phyloP scores from a whole-genome alignment of 2,797 vertebrate genomes.

The Aselliscus stoliczkanus region DNA sequence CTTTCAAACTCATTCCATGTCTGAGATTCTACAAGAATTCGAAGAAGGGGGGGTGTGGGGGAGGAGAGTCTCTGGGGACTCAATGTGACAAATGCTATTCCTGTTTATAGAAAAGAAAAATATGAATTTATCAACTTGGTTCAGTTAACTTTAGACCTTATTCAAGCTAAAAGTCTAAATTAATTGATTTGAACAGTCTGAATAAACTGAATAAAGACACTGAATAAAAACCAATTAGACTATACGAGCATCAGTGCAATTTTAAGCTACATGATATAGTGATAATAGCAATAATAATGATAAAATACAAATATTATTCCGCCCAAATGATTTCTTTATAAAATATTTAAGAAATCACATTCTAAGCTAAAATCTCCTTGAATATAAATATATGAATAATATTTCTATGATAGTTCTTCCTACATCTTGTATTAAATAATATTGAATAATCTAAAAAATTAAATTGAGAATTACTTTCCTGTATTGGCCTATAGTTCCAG shows the following conservation, averaged over 20 bases:
- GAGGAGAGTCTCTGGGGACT: neutral
- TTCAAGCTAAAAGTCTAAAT: neutral
- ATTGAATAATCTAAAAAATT: neutral
- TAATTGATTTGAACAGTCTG: neutral
- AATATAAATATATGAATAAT: neutral
- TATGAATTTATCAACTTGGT: slow-evolving; percentile 22
- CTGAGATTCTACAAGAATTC: neutral
- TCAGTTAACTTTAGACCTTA: slow-evolving; percentile 29
- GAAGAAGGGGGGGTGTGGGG: too few species aligned
- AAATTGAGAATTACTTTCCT: neutral
- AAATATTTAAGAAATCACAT: neutral
- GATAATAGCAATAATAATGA: neutral
- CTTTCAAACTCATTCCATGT: neutral
- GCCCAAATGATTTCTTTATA: neutral
- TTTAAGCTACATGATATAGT: neutral
- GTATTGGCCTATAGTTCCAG: neutral
- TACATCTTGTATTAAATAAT: neutral
- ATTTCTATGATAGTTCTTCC: neutral
- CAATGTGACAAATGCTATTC: slow-evolving; percentile 28
- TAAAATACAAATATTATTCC: neutral
- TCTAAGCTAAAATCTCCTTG: neutral
- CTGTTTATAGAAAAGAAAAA: slow-evolving; percentile 21
- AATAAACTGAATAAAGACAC: neutral
- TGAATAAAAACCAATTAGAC: neutral
- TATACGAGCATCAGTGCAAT: neutral